phyloP scores from a whole-genome alignment of 2,113 vertebrate genomes.

The Marmota flaviventris region DNA sequence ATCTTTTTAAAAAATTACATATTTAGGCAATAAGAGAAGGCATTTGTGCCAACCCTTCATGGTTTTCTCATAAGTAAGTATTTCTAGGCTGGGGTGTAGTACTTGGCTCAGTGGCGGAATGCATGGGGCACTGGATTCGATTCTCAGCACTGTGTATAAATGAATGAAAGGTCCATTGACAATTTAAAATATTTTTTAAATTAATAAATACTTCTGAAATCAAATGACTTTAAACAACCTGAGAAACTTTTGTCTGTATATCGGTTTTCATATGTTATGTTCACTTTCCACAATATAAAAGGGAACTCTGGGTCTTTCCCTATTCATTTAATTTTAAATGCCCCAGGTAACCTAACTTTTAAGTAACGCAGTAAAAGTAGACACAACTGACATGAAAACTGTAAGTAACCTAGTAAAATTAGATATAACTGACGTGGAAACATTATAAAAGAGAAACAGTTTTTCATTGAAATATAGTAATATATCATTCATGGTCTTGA shows the following conservation, averaged over 20 bases:
- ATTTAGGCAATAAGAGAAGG: background rate
- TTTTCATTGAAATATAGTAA: background rate
- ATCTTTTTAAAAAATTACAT: background rate
- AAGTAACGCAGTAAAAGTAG: background rate
- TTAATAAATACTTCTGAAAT: constrained; percentile 19
- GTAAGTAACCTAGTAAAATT: background rate
- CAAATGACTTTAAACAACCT: background rate
- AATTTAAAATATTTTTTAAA: too few species aligned
- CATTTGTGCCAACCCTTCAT: background rate
- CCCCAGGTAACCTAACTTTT: background rate
- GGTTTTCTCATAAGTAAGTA: background rate
- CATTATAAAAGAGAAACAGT: background rate
- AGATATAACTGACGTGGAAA: constrained; percentile 2
- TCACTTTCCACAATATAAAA: background rate
- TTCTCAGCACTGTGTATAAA: too few species aligned
- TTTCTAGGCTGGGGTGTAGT: too few species aligned
- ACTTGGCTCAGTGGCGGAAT: too few species aligned
- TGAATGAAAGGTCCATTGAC: too few species aligned
- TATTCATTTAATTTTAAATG: constrained; percentile 14
- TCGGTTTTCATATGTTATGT: background rate
- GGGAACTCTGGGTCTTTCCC: background rate
- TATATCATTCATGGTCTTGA: background rate
- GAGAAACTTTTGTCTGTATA: background rate
- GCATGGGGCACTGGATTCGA: too few species aligned
- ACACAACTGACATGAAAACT: background rate